These are phyloP conservation scores for Adelognathus sp. DNA, from an alignment of 2,888 invertebrate species.

Conservation along the genomic window DNA sequence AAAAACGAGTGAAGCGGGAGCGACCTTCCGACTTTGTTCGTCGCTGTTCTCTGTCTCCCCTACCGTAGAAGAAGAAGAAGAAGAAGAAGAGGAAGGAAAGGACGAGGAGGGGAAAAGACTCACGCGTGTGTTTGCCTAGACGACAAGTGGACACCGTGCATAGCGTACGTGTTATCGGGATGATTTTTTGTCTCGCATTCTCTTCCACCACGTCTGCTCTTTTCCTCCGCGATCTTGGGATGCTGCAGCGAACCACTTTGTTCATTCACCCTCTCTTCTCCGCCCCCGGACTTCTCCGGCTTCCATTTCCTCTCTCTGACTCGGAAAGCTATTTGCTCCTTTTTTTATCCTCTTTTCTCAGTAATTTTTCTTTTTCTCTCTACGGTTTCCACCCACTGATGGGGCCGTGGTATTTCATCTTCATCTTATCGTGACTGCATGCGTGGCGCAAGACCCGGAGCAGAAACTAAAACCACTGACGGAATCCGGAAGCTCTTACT, in stretches of 20 bases:
- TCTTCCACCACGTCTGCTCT: not conserved
- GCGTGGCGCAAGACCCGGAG: not conserved
- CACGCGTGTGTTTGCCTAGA: constrained; percentile 15
- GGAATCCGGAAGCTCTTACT: not conserved
- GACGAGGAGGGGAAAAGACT: too few relatives aligned
- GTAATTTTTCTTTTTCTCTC: constrained; percentile 2
- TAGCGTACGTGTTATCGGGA: constrained; percentile 13
- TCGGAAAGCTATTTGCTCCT: constrained; percentile 3
- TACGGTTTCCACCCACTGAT: not conserved
- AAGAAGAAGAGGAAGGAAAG: not conserved
- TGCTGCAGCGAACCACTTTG: constrained; percentile 13
- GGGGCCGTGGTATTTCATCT: constrained; percentile 30
- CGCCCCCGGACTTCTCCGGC: constrained; percentile 1
- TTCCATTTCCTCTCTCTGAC: constrained; percentile 41
- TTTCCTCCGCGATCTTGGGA: not conserved
- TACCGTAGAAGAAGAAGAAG: not conserved
- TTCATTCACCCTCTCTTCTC: not conserved
- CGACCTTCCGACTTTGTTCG: not conserved
- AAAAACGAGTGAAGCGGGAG: not conserved
- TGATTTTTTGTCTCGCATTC: constrained; percentile 25
- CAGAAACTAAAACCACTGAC: not conserved
- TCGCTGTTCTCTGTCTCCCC: not conserved
- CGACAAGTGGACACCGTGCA: not conserved
- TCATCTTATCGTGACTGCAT: constrained; percentile 13
- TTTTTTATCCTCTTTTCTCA: constrained; percentile 10